Evolutionary conservation across 2,797 vertebrate species (phyloP), one percentile per base, ranked within the genome.

Genomic region (Syncerus caffer): DNA sequence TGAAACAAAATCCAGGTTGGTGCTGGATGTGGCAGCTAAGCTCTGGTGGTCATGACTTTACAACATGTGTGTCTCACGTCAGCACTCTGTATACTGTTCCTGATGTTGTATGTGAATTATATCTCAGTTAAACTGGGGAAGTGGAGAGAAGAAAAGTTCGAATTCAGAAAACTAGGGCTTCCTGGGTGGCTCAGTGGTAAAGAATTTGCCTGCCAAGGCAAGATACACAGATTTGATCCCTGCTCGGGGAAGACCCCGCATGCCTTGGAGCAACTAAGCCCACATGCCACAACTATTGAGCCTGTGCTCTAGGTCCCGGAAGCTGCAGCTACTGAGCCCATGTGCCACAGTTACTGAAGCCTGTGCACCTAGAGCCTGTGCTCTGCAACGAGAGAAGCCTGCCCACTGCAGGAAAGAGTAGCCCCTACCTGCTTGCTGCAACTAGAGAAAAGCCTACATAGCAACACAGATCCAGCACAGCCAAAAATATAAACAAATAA

Each of bases 81-180:
- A 55, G 17, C 47, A 90, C 5, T 7, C 45, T 45, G 1, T 45
- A 53, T 4, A 55, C 17, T 51, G 71, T 82, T 62, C 38, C 31
- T 55, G 38, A 19, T 74, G 67, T 67, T 27, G 3, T 58, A 16
- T 67, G 27, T 85, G 53, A 82, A 1, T 62, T 90, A 9, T 34
- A 34, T 82, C 74, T 80, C 83, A 47, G 14, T 53, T 82, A 90
- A 86, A 82, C 9, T 4, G 29, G 16, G 51, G 47, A 16, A 84
- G 21, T 5, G 16, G 45, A 55, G 38, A 58, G 34, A 17, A 67
- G n/a, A 7, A 78, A 93, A 84, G 62, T 45, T 16, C 5, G 79
- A 27, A 84, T 67, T 64, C 93, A 76, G 45, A 89, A 90, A 94
- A 86, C 84, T 42, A 45, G 38, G 23, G 38, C 21, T 76, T 74